Evolutionary conservation across 2,888 invertebrate species (phyloP).

Genomic region (Nymphalis c-album): DNA sequence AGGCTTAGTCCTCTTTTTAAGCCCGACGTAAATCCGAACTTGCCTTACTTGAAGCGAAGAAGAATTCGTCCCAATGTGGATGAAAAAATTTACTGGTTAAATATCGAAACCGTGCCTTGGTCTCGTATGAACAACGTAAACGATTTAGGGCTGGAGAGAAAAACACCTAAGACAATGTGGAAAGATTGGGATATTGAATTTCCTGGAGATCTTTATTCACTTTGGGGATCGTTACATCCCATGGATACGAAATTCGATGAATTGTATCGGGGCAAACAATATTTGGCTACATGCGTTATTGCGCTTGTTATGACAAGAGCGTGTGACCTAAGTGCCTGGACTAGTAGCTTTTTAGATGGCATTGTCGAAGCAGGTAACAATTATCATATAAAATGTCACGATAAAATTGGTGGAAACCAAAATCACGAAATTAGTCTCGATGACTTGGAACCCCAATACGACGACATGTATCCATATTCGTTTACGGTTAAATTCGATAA

Average conservation of each 20-base stretch:
- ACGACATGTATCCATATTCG: conserved; percentile 80
- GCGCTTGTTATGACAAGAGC: conserved; percentile 81
- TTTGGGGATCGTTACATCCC: conserved; percentile 85
- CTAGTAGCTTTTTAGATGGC: conserved; percentile 82
- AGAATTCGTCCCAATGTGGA: conserved; percentile 60
- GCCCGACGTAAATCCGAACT: conserved; percentile 67
- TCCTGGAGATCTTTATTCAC: conserved; percentile 84
- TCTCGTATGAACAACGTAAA: conserved; percentile 63
- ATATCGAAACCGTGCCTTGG: conserved; percentile 70
- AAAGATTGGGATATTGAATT: conserved; percentile 87
- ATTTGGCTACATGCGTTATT: conserved; percentile 82
- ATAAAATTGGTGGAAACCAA: conserved; percentile 60
- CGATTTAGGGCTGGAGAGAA: conserved; percentile 63
- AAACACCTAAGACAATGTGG: conserved; percentile 74
- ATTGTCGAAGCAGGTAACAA: conserved; percentile 82
- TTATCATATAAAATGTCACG: conserved; percentile 78
- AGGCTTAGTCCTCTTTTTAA: conserved; percentile 70
- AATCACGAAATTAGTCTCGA: conserved; percentile 82
- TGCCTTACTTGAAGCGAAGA: conserved; percentile 60
- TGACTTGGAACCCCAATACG: conserved; percentile 79
- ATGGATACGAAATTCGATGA: conserved; percentile 79
- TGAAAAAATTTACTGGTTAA: conserved; percentile 77
- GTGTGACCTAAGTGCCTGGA: conserved; percentile 84
- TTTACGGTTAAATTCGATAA: conserved; percentile 81
- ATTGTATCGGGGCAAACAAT: conserved; percentile 83